A percentile compares a stretch with the other conserved stretches of the same genome.
phyloP scores from a whole-genome alignment of 2,797 vertebrate species.

The Trichosurus vulpecula region DNA sequence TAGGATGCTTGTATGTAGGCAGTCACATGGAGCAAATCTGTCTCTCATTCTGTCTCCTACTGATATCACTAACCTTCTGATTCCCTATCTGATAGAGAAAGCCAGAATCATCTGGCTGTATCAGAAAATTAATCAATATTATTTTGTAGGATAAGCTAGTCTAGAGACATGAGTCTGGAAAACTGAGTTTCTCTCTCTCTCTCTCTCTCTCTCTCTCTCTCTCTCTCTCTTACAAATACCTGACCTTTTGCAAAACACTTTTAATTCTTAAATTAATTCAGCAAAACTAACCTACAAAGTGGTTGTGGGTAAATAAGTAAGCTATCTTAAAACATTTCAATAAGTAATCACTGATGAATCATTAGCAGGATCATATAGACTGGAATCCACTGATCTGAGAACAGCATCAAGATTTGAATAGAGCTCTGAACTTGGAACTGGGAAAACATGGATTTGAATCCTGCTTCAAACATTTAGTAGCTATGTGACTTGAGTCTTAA shows the following conservation, averaged over 20 bases:
- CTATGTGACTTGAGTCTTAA: not conserved
- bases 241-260: rapidly evolving
- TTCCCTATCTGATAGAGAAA: rapidly evolving
- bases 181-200: rapidly evolving
- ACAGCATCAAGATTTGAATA: not conserved
- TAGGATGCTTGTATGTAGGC: rapidly evolving
- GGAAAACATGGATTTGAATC: not conserved
- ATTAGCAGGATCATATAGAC: not conserved
- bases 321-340: not conserved
- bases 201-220: rapidly evolving
- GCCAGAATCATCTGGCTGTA: rapidly evolving
- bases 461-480: not conserved
- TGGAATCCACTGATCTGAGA: not conserved
- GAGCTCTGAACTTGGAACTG: not conserved
- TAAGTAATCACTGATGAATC: not conserved
- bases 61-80: no score
- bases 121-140: not conserved
- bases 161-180: not conserved
- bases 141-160: not conserved
- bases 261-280: not conserved
- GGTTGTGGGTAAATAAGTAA: not conserved
- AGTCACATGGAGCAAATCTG: not conserved
- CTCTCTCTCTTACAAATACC: rapidly evolving
- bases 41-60: not conserved
- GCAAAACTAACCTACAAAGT: not conserved